Evolutionary conservation across 1,140 invertebrate genomes (phyloP).

Genomic region (Drosophila bipectinata): DNA sequence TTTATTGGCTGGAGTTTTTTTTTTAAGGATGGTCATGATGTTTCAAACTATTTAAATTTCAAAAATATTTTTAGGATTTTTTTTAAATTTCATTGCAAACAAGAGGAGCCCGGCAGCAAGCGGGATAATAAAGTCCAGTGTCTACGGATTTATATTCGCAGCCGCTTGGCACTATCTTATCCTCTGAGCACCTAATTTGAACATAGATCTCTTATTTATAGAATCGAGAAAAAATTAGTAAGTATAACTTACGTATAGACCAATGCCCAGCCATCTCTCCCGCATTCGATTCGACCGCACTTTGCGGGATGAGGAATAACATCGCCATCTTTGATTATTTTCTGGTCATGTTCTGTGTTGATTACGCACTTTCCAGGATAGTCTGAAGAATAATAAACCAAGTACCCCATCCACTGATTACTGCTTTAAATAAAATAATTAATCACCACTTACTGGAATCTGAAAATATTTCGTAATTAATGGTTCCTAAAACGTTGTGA

Average conservation of each 20-base stretch:
- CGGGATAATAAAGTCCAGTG: background rate
- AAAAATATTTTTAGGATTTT: too few relatives aligned
- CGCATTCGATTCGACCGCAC: conserved; percentile 46
- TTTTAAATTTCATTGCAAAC: background rate
- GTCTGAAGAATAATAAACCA: conserved; percentile 15
- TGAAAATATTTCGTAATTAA: conserved; percentile 33
- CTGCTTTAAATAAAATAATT: background rate
- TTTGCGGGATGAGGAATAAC: conserved; percentile 27
- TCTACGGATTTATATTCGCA: conserved; percentile 12
- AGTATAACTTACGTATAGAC: conserved; percentile 27
- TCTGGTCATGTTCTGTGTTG: background rate
- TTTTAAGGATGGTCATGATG: too few relatives aligned
- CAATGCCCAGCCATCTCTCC: conserved; percentile 51
- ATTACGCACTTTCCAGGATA: conserved; percentile 45
- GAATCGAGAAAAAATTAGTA: background rate
- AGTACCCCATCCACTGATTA: background rate
- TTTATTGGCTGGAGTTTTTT: too few relatives aligned
- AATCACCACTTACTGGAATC: conserved; percentile 18
- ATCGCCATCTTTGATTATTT: conserved; percentile 7
- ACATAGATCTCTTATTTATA: too few relatives aligned
- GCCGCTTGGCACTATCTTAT: conserved; percentile 2
- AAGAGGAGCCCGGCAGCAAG: background rate
- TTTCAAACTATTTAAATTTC: too few relatives aligned
- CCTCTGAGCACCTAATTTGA: conserved; percentile 11
- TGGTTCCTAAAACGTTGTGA: background rate